These are phyloP conservation scores for Cerceris rybyensis DNA, from an alignment of 2,888 invertebrate species.

Conservation along the genomic window DNA sequence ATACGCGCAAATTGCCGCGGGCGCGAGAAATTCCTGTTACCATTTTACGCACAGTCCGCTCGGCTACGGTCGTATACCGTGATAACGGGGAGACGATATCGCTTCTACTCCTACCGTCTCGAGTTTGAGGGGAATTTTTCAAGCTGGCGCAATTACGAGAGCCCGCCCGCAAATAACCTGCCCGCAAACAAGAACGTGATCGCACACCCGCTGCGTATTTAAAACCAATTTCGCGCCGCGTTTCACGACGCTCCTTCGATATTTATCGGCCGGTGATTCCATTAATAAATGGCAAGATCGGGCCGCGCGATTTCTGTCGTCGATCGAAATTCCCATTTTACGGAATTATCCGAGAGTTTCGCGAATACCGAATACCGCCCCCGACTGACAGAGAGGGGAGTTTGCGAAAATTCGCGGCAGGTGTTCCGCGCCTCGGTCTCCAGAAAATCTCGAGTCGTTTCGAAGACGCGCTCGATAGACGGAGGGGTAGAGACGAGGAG, in stretches of 20 bases:
- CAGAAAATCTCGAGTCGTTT: not conserved
- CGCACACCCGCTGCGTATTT: conserved; percentile 13
- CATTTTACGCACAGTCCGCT: not conserved
- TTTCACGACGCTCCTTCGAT: conserved; percentile 17
- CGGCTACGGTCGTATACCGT: not conserved
- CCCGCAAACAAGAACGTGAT: conserved; percentile 1
- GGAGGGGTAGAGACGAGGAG: no score
- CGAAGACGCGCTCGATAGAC: not conserved
- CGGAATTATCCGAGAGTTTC: no score
- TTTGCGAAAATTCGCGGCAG: not conserved
- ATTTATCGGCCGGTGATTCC: conserved; percentile 28
- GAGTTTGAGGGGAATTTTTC: not conserved
- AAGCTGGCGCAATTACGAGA: conserved; percentile 4
- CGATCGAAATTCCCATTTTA: not conserved
- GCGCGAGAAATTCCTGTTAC: not conserved
- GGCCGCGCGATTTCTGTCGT: conserved; percentile 5
- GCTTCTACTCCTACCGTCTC: not conserved
- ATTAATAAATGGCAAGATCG: conserved; percentile 5
- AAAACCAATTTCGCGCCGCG: conserved; percentile 24
- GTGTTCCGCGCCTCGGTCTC: not conserved
- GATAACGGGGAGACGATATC: conserved; percentile 1
- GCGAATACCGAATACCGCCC: not conserved
- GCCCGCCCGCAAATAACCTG: conserved; percentile 3
- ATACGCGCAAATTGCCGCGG: conserved; percentile 2
- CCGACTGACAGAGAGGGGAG: not conserved